phyloP scores from a whole-genome alignment of 1,140 invertebrate species.

The Sminthurinus signatus region DNA sequence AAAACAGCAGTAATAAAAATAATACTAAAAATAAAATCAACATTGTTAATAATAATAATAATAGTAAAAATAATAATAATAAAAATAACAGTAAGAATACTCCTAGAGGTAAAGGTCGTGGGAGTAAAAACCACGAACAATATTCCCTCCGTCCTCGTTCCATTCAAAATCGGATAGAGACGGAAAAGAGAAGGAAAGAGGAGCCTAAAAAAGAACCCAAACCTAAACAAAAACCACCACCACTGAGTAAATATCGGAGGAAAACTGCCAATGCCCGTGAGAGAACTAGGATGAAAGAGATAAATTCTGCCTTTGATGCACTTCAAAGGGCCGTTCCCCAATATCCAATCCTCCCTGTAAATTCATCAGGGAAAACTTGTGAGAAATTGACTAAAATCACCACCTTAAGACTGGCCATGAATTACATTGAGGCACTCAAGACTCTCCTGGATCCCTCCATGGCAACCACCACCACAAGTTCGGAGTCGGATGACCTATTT shows the following conservation, averaged over 20 bases:
- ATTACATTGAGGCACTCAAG: slow-evolving; percentile 67
- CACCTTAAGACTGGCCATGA: slow-evolving; percentile 75
- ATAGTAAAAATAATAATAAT: slow-evolving; percentile 18
- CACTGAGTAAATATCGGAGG: slow-evolving; percentile 79
- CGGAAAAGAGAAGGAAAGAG: slow-evolving; percentile 45
- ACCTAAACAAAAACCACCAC: slow-evolving; percentile 67
- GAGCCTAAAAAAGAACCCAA: slow-evolving; percentile 46
- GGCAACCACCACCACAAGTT: background rate
- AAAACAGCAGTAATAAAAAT: too few relatives aligned
- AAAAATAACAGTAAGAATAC: background rate
- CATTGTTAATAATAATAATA: background rate
- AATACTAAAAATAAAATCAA: too few relatives aligned
- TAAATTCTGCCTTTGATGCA: slow-evolving; percentile 77
- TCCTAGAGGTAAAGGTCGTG: slow-evolving; percentile 2
- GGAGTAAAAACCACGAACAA: slow-evolving; percentile 43
- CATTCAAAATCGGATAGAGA: slow-evolving; percentile 50
- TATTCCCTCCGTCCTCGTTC: slow-evolving; percentile 53
- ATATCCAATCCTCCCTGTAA: slow-evolving; percentile 44
- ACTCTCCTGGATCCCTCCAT: slow-evolving; percentile 46
- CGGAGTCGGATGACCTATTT: background rate
- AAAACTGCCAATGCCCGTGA: slow-evolving; percentile 85
- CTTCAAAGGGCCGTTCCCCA: slow-evolving; percentile 66
- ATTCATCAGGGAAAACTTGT: slow-evolving; percentile 49
- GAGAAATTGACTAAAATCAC: slow-evolving; percentile 84
- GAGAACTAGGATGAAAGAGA: slow-evolving; percentile 75